These are phyloP conservation scores for Rhynchomys soricoides DNA, from an alignment of 2,113 vertebrate genomes.

Conservation along the genomic window DNA sequence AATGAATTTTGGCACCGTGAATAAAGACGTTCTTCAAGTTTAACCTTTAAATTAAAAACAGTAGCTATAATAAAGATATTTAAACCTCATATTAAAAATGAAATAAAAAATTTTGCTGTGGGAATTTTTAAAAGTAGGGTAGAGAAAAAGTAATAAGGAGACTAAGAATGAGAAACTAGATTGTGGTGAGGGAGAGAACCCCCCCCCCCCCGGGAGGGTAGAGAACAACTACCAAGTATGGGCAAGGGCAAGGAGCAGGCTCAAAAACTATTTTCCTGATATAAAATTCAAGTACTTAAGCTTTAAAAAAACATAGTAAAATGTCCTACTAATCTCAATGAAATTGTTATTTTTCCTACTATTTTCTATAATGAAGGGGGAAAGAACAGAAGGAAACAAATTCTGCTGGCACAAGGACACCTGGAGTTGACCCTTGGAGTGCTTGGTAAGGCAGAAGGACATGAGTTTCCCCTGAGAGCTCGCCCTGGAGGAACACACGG, in stretches of 20 bases:
- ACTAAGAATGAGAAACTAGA: slow-evolving; percentile 7
- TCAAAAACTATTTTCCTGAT: slow-evolving; percentile 83
- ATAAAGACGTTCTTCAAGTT: slow-evolving; percentile 85
- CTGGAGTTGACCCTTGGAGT: slow-evolving; percentile 49
- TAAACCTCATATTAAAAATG: slow-evolving; percentile 73
- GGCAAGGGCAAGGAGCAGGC: slow-evolving; percentile 19
- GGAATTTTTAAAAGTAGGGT: slow-evolving; percentile 11
- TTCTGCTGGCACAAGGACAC: slow-evolving; percentile 77
- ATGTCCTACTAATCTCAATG: slow-evolving; percentile 68
- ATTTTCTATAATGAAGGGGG: slow-evolving; percentile 79
- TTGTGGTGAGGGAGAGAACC: background rate
- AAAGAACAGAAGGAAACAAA: background rate
- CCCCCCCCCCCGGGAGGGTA: background rate
- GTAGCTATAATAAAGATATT: slow-evolving; percentile 85
- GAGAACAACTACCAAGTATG: background rate
- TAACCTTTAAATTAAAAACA: slow-evolving; percentile 89
- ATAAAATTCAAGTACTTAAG: slow-evolving; percentile 89
- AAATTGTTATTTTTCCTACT: slow-evolving; percentile 67
- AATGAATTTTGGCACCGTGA: slow-evolving; percentile 83
- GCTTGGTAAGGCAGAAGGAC: background rate
- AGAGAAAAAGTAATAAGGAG: background rate
- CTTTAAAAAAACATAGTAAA: slow-evolving; percentile 72
- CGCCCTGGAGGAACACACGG: slow-evolving; percentile 8
- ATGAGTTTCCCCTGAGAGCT: background rate
- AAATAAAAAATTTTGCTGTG: slow-evolving; percentile 72